Percentiles rank a stretch among this genome's conserved stretches.
These are phyloP conservation scores for Heliocidaris tuberculata DNA, from an alignment of 35 echinoderm and acorn worm species.

Conservation along the genomic window DNA sequence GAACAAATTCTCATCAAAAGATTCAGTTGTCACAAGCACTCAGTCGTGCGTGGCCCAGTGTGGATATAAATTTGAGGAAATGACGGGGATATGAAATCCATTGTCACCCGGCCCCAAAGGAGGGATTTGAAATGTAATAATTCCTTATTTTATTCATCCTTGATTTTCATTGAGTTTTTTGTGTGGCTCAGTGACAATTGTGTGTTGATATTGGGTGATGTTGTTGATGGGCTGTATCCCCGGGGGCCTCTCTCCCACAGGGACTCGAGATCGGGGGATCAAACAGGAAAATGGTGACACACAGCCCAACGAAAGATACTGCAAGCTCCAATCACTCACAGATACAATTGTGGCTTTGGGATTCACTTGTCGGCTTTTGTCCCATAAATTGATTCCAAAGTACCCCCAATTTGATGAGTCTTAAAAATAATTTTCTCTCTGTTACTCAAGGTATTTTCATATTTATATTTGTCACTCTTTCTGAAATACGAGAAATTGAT, in stretches of 20 bases:
- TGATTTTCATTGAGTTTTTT: neutral
- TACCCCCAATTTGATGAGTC: neutral
- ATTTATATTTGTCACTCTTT: constrained; percentile 6
- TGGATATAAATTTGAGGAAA: neutral
- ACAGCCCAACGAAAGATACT: neutral
- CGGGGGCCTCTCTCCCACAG: neutral
- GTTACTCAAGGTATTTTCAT: constrained; percentile 4
- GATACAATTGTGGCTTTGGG: neutral
- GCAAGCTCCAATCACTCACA: neutral
- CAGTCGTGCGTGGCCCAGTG: neutral
- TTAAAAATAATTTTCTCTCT: neutral
- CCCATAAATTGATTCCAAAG: neutral
- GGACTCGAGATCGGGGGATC: neutral
- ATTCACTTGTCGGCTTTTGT: neutral
- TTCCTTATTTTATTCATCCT: neutral
- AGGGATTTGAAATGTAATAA: constrained; percentile 13
- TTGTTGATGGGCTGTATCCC: neutral
- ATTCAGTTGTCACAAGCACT: neutral
- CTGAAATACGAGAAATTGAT: constrained; percentile 15
- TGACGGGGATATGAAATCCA: neutral
- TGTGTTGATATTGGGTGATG: constrained; percentile 3
- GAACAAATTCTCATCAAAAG: neutral
- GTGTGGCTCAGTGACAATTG: neutral
- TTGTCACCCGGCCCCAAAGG: neutral
- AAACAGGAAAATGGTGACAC: neutral